Conservation (phyloP, 1,140 invertebrate species). For the Atta colombica region DNA sequence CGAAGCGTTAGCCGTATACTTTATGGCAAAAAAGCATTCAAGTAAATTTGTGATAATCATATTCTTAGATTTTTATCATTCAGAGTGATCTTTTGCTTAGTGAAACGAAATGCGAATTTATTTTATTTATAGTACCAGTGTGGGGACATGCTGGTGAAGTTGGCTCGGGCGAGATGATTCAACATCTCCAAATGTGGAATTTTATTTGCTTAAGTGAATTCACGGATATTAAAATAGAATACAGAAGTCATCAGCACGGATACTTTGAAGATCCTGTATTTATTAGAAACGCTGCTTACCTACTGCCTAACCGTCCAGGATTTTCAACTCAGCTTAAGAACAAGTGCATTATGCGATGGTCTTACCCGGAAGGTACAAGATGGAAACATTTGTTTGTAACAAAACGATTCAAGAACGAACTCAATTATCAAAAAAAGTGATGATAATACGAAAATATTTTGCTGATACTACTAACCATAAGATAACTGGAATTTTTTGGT, state of each 20-base stretch:
- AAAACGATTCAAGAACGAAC: constrained; percentile 81
- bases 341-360: constrained; percentile 89
- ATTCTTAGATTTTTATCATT: neutral
- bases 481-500: neutral
- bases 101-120: constrained; percentile 1
- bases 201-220: constrained; percentile 91
- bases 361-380: constrained; percentile 91
- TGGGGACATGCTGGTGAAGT: constrained; percentile 97
- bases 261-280: constrained; percentile 92
- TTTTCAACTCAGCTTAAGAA: constrained; percentile 93
- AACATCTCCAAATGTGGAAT: constrained; percentile 96
- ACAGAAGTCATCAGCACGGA: constrained; percentile 95
- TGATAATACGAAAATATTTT: neutral
- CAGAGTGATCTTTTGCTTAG: neutral
- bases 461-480: neutral
- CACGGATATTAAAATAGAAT: constrained; percentile 93
- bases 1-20: constrained; percentile 94
- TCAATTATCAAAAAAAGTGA: neutral
- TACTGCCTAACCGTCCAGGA: constrained; percentile 91
- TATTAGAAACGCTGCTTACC: constrained; percentile 86
- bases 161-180: constrained; percentile 96
- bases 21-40: constrained; percentile 93
- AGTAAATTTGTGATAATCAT: constrained; percentile 82
- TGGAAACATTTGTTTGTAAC: constrained; percentile 90
- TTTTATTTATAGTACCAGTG: constrained; percentile 91